Conservation (phyloP, 2,888 invertebrate genomes). For the Cosmia trapezina region DNA sequence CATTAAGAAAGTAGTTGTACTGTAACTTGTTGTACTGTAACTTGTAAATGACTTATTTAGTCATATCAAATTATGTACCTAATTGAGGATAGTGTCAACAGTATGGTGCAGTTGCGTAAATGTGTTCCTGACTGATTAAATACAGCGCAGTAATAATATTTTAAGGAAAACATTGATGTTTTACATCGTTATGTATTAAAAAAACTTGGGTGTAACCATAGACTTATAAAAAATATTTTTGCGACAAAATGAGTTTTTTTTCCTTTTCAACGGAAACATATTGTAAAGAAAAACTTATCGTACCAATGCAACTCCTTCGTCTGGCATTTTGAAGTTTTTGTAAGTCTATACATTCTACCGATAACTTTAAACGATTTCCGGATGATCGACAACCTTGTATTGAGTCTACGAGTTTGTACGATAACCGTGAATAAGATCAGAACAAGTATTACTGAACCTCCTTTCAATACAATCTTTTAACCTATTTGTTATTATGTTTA, state of each 20-base stretch:
- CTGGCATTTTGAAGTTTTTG: conserved; percentile 46
- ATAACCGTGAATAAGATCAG: conserved; percentile 8
- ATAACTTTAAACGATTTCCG: conserved; percentile 59
- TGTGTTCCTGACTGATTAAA: conserved; percentile 7
- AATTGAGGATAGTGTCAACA: background rate
- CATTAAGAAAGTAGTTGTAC: too few relatives aligned
- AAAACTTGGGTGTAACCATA: background rate
- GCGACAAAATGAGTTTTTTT: background rate
- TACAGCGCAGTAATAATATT: conserved; percentile 4
- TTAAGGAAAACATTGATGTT: conserved; percentile 24
- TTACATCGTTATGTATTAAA: background rate
- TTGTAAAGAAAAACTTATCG: conserved; percentile 38
- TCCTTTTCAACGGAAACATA: conserved; percentile 19
- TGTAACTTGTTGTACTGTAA: too few relatives aligned
- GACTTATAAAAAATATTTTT: too few relatives aligned
- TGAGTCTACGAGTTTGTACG: conserved; percentile 6
- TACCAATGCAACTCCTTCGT: conserved; percentile 21
- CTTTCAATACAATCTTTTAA: conserved; percentile 13
- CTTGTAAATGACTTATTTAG: conserved; percentile 4
- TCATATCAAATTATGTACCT: background rate
- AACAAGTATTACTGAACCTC: background rate
- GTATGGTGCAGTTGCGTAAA: background rate
- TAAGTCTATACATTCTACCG: conserved; percentile 5
- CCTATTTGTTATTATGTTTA: conserved; percentile 19
- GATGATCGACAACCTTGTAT: conserved; percentile 39